These are phyloP conservation scores for Tethya wilhelma DNA, from an alignment of 37 sponge, comb jelly and placozoan species.

Conservation along the genomic window DNA sequence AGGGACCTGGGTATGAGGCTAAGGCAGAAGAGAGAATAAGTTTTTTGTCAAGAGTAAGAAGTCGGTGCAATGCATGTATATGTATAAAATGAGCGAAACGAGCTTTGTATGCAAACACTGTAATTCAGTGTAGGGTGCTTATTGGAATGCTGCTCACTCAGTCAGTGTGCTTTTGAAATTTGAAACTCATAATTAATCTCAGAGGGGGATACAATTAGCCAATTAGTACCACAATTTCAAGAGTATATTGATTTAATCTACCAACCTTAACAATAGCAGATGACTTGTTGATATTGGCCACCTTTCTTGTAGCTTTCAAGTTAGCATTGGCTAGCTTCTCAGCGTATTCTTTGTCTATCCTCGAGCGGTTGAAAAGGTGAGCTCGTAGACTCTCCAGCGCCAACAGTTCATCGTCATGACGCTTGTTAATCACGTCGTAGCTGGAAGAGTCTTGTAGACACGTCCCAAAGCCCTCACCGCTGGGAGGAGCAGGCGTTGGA, in stretches of 20 bases:
- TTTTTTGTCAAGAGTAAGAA: too few species aligned
- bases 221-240: too few species aligned
- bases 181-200: too few species aligned
- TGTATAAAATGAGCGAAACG: too few species aligned
- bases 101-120: too few species aligned
- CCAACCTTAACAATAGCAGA: slow-evolving; percentile 58
- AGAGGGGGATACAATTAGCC: too few species aligned
- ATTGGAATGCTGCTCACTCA: too few species aligned
- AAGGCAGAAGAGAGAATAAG: too few species aligned
- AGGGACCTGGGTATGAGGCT: too few species aligned
- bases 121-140: too few species aligned
- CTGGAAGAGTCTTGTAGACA: slow-evolving; percentile 47
- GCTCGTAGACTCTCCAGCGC: slow-evolving; percentile 82
- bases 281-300: neutral
- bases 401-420: slow-evolving; percentile 77
- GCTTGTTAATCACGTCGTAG: slow-evolving; percentile 56
- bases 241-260: neutral
- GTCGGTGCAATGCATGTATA: too few species aligned
- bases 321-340: slow-evolving; percentile 54
- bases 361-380: slow-evolving; percentile 66
- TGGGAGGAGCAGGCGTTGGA: neutral
- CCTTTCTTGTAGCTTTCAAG: slow-evolving; percentile 13
- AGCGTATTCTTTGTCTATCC: slow-evolving; percentile 71
- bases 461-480: slow-evolving; percentile 54
- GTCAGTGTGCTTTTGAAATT: too few species aligned